phyloP scores from a whole-genome alignment of 2,888 invertebrate species.

The Labia minor region DNA sequence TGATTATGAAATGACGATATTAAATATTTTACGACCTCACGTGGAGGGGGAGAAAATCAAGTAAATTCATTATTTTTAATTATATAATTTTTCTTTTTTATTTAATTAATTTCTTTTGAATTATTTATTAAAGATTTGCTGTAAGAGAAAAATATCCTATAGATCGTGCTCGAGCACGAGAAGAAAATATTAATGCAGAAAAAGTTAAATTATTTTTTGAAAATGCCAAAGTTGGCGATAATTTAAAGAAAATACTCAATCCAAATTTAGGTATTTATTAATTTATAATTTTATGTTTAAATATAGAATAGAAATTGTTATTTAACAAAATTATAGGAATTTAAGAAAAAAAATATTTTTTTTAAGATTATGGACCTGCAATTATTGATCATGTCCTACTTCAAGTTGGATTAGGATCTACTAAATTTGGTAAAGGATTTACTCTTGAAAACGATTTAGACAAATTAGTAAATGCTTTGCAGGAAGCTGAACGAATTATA shows the following conservation, averaged over 20 bases:
- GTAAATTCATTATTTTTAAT: conserved; percentile 33
- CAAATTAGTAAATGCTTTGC: conserved; percentile 52
- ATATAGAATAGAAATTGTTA: conserved; percentile 15
- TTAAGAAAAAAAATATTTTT: too few relatives aligned
- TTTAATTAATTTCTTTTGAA: conserved; percentile 17
- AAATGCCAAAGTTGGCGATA: conserved; percentile 59
- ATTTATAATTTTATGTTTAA: conserved; percentile 14
- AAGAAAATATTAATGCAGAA: conserved; percentile 44
- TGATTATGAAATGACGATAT: conserved; percentile 77
- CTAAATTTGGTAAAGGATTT: conserved; percentile 57
- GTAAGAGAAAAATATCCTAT: conserved; percentile 86
- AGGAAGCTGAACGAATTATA: conserved; percentile 56
- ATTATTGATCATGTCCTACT: conserved; percentile 83
- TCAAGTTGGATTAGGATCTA: conserved; percentile 52
- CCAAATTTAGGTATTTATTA: conserved; percentile 54
- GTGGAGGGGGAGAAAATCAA: conserved; percentile 79
- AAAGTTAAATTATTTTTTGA: conserved; percentile 48
- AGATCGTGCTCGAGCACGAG: conserved; percentile 57
- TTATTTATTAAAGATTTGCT: conserved; percentile 52
- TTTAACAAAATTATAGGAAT: background rate
- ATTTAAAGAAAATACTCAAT: conserved; percentile 68
- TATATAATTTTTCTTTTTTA: conserved; percentile 17
- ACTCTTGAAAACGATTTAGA: conserved; percentile 48
- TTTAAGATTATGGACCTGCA: conserved; percentile 75
- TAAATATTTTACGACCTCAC: conserved; percentile 86